Evolutionary conservation across 1,140 invertebrate species (phyloP).

Genomic region (Pogonus chalceus): DNA sequence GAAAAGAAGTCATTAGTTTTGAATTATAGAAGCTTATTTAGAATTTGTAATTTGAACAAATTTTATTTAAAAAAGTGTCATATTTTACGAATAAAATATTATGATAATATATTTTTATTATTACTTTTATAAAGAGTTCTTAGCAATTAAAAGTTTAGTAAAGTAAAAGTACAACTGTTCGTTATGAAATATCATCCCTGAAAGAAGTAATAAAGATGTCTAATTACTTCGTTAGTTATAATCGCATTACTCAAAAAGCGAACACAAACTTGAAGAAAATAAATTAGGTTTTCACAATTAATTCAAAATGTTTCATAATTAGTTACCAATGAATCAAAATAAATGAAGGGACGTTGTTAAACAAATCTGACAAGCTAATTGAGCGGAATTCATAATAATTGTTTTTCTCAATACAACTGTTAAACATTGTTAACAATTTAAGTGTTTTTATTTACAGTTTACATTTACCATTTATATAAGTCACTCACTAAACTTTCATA

Average conservation of each 20-base stretch:
- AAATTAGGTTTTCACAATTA: neutral
- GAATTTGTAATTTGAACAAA: too few relatives aligned
- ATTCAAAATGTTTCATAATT: neutral
- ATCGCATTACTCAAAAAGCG: neutral
- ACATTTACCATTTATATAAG: too few relatives aligned
- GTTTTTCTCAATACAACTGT: too few relatives aligned
- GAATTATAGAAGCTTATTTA: too few relatives aligned
- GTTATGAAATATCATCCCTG: neutral
- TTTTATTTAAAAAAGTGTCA: too few relatives aligned
- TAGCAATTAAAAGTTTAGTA: constrained; percentile 1
- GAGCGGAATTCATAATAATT: too few relatives aligned
- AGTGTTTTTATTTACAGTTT: too few relatives aligned
- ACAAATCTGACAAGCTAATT: too few relatives aligned
- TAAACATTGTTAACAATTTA: too few relatives aligned
- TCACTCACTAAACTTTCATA: too few relatives aligned
- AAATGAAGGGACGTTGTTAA: too few relatives aligned
- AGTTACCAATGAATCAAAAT: neutral
- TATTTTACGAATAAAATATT: constrained; percentile 3
- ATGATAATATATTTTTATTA: constrained; percentile 4
- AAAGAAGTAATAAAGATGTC: constrained; percentile 3
- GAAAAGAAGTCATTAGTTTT: too few relatives aligned
- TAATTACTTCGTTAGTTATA: neutral
- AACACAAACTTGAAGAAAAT: constrained; percentile 1
- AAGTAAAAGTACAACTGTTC: neutral
- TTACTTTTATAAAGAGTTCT: constrained; percentile 1